A percentile compares a stretch with the other conserved stretches of the same genome.
Evolutionary conservation across 1,140 invertebrate species (phyloP).

Genomic region (Caenorhabditis latens): DNA sequence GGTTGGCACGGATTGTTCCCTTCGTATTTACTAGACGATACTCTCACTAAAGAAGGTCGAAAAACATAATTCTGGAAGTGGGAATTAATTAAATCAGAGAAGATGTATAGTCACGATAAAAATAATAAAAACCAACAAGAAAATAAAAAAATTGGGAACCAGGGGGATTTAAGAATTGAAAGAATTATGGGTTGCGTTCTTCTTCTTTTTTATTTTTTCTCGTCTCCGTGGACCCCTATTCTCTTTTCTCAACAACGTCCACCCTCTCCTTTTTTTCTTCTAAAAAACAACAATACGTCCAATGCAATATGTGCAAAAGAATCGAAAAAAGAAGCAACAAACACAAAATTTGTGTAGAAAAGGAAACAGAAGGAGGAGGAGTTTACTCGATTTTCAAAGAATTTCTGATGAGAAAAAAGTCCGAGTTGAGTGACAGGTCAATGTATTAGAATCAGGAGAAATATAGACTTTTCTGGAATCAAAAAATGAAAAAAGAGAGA

Average conservation of each 20-base stretch:
- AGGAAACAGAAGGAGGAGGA: not conserved
- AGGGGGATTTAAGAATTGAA: not conserved
- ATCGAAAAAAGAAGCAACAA: conserved; percentile 14
- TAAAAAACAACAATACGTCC: conserved; percentile 8
- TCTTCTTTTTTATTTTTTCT: not conserved
- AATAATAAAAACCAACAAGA: not conserved
- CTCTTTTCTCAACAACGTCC: not conserved
- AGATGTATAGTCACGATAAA: no score
- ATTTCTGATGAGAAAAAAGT: not conserved
- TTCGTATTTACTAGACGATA: no score
- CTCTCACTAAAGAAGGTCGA: no score
- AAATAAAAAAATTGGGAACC: not conserved
- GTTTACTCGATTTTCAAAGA: not conserved
- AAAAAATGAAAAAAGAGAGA: not conserved
- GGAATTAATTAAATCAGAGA: no score
- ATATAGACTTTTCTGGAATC: not conserved
- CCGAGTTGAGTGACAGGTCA: not conserved
- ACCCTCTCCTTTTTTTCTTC: not conserved
- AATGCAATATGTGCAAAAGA: not conserved
- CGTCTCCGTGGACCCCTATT: conserved; percentile 8
- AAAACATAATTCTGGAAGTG: no score
- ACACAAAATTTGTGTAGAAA: not conserved
- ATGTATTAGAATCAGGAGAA: conserved; percentile 11
- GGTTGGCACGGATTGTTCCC: no score
- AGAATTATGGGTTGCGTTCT: conserved; percentile 1